Conservation (phyloP, 2,888 invertebrate species). For the Choristoneura rosaceana region DNA sequence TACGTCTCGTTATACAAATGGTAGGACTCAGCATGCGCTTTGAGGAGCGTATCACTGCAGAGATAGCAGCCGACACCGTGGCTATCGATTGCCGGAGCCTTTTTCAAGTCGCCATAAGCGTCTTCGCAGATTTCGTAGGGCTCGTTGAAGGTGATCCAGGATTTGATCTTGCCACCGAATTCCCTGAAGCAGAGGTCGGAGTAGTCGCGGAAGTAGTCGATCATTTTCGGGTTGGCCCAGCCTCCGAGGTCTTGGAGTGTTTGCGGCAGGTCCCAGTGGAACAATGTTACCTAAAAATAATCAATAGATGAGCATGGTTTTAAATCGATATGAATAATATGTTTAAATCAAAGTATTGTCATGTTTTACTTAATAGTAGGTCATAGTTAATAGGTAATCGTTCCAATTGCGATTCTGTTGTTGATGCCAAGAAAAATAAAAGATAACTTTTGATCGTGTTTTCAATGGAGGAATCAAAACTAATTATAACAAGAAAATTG, state of each 20-base stretch:
- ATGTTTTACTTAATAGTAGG: too few relatives aligned
- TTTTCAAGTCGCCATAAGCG: slow-evolving; percentile 82
- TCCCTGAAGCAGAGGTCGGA: slow-evolving; percentile 82
- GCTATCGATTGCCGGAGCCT: slow-evolving; percentile 83
- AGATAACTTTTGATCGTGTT: too few relatives aligned
- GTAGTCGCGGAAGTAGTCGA: slow-evolving; percentile 85
- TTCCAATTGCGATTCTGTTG: too few relatives aligned
- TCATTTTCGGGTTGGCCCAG: slow-evolving; percentile 82
- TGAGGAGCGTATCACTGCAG: slow-evolving; percentile 87
- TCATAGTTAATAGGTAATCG: too few relatives aligned
- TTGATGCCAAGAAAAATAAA: too few relatives aligned
- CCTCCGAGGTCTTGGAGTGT: slow-evolving; percentile 84
- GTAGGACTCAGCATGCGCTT: slow-evolving; percentile 89
- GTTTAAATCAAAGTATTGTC: too few relatives aligned
- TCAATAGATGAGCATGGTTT: not conserved
- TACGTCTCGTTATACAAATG: slow-evolving; percentile 87
- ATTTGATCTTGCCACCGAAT: slow-evolving; percentile 85
- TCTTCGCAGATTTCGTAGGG: slow-evolving; percentile 84
- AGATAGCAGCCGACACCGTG: slow-evolving; percentile 87
- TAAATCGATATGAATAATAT: too few relatives aligned
- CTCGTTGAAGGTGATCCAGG: slow-evolving; percentile 90
- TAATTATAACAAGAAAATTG: too few relatives aligned
- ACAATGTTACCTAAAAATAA: slow-evolving; percentile 84
- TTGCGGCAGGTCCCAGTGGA: slow-evolving; percentile 89
- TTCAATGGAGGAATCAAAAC: too few relatives aligned